Evolutionary conservation across 2,113 vertebrate species (phyloP), one percentile per base, ranked within the genome.

Genomic region (Melierax canorus): DNA sequence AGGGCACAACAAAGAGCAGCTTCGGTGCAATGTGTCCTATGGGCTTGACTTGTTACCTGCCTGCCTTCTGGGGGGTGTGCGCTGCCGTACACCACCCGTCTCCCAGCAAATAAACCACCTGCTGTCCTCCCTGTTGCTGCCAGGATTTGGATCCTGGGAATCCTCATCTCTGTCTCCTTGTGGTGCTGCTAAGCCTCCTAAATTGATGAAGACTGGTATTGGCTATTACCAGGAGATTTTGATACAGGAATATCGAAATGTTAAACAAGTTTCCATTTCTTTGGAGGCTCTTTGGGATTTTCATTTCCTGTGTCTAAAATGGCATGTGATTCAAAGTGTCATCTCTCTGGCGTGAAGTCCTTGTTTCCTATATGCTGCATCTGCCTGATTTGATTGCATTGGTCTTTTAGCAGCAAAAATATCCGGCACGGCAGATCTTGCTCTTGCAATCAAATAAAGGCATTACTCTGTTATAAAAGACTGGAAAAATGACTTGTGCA

Each of bases 371-470:
- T 56, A 30, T 30, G 62, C 64, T 77, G 62, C n/a, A 34, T 76
- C 92, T 91, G 73, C 90, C 90, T 46, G 36, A 39, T 91, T 87
- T 78, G 84, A 93, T 34, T 73, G 69, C 2, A 1, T 23, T 32
- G 83, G 34, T 63, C 67, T 87, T 89, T 76, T 77, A 75, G 86
- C 67, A 0, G 1, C 79, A 92, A 41, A 84, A 92, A 81, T 85
- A 69, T 92, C 95, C 14, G 2, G 15, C 74, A 56, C 39, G 64
- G 94, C 75, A 58, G 39, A 68, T 14, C 48, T 83, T 3, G 0
- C 67, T 78, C 86, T 41, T 74, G 73, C 91, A 96, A 96, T 55
- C 94, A 92, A 95, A 96, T 92, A 93, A 64, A 92, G 56, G 83
- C 50, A 2, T 84, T 55, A 51, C 26, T 80, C 34, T 64, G 1